Evolutionary conservation across 2,888 invertebrate species (phyloP).

Genomic region (Esperia sulphurella): DNA sequence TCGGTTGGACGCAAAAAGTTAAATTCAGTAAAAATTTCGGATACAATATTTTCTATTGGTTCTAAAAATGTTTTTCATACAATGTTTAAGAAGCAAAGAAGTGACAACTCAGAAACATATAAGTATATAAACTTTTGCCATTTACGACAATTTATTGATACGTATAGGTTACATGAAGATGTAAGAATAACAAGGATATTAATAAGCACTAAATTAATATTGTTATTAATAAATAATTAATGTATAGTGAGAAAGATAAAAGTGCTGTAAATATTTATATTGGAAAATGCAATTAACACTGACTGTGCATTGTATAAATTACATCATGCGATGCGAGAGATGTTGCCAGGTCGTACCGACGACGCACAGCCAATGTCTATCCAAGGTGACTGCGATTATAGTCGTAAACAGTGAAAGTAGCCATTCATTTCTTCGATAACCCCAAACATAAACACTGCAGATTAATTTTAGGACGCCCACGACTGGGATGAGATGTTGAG

Average conservation of each 20-base stretch:
- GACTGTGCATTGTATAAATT: slow-evolving; percentile 14
- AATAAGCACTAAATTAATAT: too few species aligned
- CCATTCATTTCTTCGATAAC: slow-evolving; percentile 28
- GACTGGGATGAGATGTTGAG: neutral
- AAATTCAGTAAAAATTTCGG: too few species aligned
- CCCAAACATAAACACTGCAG: slow-evolving; percentile 6
- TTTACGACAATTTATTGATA: too few species aligned
- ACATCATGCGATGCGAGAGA: slow-evolving; percentile 20
- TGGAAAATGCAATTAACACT: slow-evolving; percentile 2
- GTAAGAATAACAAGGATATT: too few species aligned
- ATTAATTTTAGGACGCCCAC: neutral
- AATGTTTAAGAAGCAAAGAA: too few species aligned
- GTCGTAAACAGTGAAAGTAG: slow-evolving; percentile 30
- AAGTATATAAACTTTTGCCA: too few species aligned
- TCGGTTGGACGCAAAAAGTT: too few species aligned
- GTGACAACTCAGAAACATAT: too few species aligned
- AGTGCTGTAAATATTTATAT: slow-evolving; percentile 14
- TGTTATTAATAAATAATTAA: too few species aligned
- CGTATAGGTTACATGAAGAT: too few species aligned
- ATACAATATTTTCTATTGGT: too few species aligned
- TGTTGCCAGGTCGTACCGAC: slow-evolving; percentile 24
- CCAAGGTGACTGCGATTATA: slow-evolving; percentile 37
- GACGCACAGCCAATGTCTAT: slow-evolving; percentile 31
- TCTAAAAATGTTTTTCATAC: too few species aligned
- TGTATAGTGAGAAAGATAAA: slow-evolving; percentile 9